Base-by-base conservation (phyloP, 2,888 invertebrate species). In the Harpalus rufipes region DNA sequence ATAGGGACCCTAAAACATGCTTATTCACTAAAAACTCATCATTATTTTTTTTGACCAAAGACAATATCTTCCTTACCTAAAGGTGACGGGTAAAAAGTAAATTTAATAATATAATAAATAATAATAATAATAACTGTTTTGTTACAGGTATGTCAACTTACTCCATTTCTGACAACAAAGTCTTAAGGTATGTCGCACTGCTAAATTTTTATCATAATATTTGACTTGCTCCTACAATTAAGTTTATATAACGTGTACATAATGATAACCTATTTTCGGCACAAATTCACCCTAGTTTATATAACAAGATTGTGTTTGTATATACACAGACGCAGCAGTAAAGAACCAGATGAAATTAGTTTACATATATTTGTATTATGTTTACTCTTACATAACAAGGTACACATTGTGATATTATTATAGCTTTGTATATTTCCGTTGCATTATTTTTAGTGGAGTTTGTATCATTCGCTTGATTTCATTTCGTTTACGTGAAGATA, bases 251-350 rank as follows among this genome's bases (percentile, higher is more conserved):
- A 32, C 7, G 32, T 68, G 68, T 68, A 39, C 25, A 65, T 65
- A 32, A 39, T 65, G 65, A 65, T 65, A 65, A 65, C 65, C 65
- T 65, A 65, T 68, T 68, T 68, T 68, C 39, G 39, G 39, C 32
- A n/a, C 25, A 18, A 25, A 5, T 63, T 63, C 8, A 7, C 25
- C 18, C 7, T 25, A 18, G 39, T 68, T 14, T 68, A 68, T 68
- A 25, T 68, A 8, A 39, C 68, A 32, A 68, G 68, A 68, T 68
- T 68, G 39, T 68, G 14, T 68, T 68, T 68, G 68, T 14, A 68
- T 39, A 39, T 39, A 68, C 39, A 68, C 68, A 68, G 10, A 39
- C 68, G 25, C 1, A 39, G n/a, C 39, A 12, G 32, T 68, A 68
- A 68, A 63, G 25, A 39, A 21, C 7, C 12, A 5, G 39, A 68